Percentiles rank a stretch among this genome's conserved stretches.
phyloP scores from a whole-genome alignment of 2,113 vertebrate genomes.

The Salminus brasiliensis region DNA sequence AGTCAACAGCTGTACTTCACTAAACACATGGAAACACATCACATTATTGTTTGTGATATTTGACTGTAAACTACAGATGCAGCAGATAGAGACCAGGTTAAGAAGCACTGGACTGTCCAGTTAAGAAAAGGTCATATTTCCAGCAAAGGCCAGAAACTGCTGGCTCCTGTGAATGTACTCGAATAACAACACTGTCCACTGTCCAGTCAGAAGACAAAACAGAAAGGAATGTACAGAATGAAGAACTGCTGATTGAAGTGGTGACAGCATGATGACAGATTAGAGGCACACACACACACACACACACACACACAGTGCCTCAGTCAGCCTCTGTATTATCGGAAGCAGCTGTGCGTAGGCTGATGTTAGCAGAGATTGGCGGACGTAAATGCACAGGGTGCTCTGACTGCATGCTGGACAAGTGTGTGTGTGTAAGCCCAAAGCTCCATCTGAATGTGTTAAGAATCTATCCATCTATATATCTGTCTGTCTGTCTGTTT shows the following conservation, averaged over 20 bases:
- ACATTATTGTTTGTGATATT: not conserved
- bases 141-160: not conserved
- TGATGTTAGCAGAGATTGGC: not conserved
- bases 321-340: not conserved
- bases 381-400: not conserved
- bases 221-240: conserved; percentile 44
- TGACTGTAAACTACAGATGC: not conserved
- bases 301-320: not conserved
- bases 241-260: conserved; percentile 15
- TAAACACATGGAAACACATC: not conserved
- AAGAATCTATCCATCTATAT: too few species aligned
- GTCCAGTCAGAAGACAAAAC: not conserved
- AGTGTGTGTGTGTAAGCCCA: not conserved
- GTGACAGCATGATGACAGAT: conserved; percentile 3
- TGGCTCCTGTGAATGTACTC: not conserved
- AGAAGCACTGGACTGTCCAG: not conserved
- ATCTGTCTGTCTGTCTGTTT: too few species aligned
- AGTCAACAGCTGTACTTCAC: not conserved
- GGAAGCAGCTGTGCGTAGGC: conserved; percentile 34
- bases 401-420: not conserved
- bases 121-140: not conserved
- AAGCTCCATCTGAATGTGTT: not conserved
- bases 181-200: not conserved
- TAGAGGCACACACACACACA: not conserved
- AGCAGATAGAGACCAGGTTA: not conserved